phyloP scores from a whole-genome alignment of 1,140 invertebrate species.

The Popillia japonica region DNA sequence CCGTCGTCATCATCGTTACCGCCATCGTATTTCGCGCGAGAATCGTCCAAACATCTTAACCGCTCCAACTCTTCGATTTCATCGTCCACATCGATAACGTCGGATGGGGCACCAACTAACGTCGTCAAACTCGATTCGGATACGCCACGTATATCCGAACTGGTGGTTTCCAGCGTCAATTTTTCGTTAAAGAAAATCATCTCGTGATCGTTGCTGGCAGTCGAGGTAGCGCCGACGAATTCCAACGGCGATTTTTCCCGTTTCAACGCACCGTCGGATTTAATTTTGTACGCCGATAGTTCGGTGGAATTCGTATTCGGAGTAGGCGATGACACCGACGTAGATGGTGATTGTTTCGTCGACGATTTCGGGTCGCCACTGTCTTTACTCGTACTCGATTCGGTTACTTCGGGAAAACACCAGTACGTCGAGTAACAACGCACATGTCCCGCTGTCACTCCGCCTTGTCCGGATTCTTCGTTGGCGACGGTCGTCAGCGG shows the following conservation, averaged over 20 bases:
- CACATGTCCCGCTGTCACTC: not conserved
- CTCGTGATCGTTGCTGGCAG: not conserved
- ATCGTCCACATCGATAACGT: not conserved
- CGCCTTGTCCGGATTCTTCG: not conserved
- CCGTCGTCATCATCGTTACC: not conserved
- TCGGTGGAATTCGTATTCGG: not conserved
- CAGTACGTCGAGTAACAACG: constrained; percentile 28
- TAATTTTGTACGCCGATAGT: not conserved
- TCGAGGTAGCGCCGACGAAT: not conserved
- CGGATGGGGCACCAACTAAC: too few relatives aligned
- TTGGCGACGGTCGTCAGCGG: not conserved
- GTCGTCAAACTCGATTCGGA: too few relatives aligned
- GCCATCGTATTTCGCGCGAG: not conserved
- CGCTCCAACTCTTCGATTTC: constrained; percentile 10
- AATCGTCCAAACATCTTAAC: not conserved
- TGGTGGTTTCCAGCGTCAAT: not conserved
- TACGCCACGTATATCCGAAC: not conserved
- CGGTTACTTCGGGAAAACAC: constrained; percentile 19
- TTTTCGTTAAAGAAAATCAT: constrained; percentile 7
- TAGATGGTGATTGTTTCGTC: not conserved
- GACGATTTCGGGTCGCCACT: not conserved
- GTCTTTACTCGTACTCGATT: not conserved
- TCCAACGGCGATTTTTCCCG: not conserved
- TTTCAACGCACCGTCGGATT: not conserved
- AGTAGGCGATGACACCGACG: not conserved